These are phyloP conservation scores for Acromyrmex charruanus DNA, from an alignment of 1,140 invertebrate genomes.

Conservation along the genomic window DNA sequence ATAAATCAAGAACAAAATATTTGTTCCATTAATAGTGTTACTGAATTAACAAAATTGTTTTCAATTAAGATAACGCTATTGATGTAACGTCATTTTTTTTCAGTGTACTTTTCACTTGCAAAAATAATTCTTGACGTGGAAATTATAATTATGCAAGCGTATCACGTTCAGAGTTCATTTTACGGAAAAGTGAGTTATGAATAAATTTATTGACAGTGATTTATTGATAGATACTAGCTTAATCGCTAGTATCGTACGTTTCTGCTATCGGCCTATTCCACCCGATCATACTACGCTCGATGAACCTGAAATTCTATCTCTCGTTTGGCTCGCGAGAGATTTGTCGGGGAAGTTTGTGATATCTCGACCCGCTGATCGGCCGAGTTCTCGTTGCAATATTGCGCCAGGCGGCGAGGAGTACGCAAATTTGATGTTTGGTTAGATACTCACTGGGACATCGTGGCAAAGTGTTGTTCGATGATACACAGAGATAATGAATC, in stretches of 20 bases:
- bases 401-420: neutral
- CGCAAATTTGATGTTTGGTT: constrained; percentile 32
- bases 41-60: no score
- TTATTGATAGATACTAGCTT: neutral
- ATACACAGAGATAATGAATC: constrained; percentile 47
- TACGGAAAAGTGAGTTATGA: constrained; percentile 28
- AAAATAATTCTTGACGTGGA: neutral
- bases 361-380: constrained; percentile 34
- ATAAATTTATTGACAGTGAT: constrained; percentile 41
- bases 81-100: no score
- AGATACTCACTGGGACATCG: neutral
- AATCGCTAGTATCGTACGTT: constrained; percentile 25
- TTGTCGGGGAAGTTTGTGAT: constrained; percentile 46
- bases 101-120: neutral
- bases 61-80: no score
- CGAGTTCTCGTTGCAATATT: constrained; percentile 9
- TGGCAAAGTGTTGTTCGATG: neutral
- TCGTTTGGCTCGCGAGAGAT: constrained; percentile 20
- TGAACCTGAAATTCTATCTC: constrained; percentile 58
- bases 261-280: constrained; percentile 21
- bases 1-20: no score
- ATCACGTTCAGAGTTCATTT: constrained; percentile 1
- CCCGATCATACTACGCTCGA: constrained; percentile 40
- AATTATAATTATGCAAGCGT: constrained; percentile 1
- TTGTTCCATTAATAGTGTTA: no score